These are phyloP conservation scores for Andricus curvator DNA, from an alignment of 2,888 invertebrate genomes.

Conservation along the genomic window DNA sequence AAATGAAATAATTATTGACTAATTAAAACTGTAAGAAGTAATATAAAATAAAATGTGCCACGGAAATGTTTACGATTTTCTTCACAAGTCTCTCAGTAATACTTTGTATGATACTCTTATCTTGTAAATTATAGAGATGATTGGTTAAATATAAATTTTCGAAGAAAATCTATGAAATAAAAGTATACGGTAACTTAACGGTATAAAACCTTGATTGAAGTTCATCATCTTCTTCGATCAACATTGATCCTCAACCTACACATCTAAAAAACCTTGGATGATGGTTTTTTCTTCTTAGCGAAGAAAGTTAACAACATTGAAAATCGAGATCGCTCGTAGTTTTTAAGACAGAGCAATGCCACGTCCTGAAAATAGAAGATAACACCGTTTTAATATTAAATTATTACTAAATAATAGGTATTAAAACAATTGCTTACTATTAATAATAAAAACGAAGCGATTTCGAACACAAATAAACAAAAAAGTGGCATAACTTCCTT, in stretches of 20 bases:
- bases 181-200: neutral
- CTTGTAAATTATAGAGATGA: neutral
- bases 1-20: neutral
- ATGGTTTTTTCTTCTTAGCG: neutral
- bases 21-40: neutral
- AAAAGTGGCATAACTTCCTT: too few species aligned
- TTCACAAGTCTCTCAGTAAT: neutral
- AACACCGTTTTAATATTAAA: neutral
- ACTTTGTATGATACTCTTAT: neutral
- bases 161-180: neutral
- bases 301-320: neutral
- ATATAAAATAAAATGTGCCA: neutral
- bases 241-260: neutral
- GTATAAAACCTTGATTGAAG: neutral
- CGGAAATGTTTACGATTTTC: too few species aligned
- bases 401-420: neutral
- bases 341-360: constrained; percentile 14
- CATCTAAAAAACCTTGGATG: neutral
- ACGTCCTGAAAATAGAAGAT: constrained; percentile 3
- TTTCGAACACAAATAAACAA: too few species aligned
- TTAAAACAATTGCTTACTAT: too few species aligned
- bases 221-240: neutral
- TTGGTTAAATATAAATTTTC: too few species aligned
- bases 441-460: neutral
- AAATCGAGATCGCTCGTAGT: neutral